Base-by-base conservation (phyloP, 2,888 invertebrate genomes). In the Oscheius sp. region DNA sequence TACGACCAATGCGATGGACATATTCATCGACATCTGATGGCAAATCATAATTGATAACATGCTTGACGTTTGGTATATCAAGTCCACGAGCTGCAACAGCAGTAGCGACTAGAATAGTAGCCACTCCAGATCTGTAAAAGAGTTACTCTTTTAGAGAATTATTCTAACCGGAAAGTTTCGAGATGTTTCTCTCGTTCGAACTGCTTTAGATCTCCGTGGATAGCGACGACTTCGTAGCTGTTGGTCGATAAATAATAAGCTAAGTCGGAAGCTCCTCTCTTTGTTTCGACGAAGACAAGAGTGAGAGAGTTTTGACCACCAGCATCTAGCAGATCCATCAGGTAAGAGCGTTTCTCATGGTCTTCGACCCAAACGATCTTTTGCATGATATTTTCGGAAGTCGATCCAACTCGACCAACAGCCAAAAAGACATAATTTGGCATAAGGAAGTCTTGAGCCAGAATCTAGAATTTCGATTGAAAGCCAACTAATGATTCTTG, bases 31-130 rank as follows among this genome's bases (percentile, higher is more conserved):
- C 95, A 88, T 97, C 50, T 52, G 50, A 52, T 58, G 98, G 98
- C 87, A 99, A 90, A 90, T 99, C 98, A 89, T 96, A 98, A 90
- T 99, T 99, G 86, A 99, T 96, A 81, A 99, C 98, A 90, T 98
- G 97, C 87, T 94, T 95, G 76, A 98, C 97, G 89, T 97, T 96
- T 1, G 97, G 96, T 88, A 99, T 98, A 89, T 98, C 98, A 86
- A 98, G 90, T 69, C 82, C 84, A 64, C 85, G 78, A 65, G 84
- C 82, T 83, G 90, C 89, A 85, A 91, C 31, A 23, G 79, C 79
- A 52, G 79, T 80, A 3, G 79, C 79, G 2, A 80, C 76, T 17
- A 80, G 73, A 17, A 80, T 65, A 31, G 77, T 73, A 58, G 55
- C 69, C 86, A 92, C 91, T 69, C 96, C 98, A 61, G 98, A 97